Evolutionary conservation across 2,888 invertebrate species (phyloP).

Genomic region (Dryocosmus kuriphilus): DNA sequence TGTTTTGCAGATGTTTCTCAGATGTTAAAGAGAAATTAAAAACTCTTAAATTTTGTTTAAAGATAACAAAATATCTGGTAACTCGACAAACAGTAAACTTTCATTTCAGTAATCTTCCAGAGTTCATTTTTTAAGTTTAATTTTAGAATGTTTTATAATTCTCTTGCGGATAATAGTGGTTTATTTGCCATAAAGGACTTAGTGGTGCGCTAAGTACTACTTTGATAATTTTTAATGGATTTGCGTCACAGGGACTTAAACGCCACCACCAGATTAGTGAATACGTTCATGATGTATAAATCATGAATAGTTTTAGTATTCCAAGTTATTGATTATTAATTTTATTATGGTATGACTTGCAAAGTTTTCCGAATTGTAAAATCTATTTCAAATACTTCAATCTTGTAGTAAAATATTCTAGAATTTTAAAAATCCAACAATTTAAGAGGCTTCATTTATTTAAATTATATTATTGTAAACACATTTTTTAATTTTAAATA

Average conservation of each 20-base stretch:
- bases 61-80: background rate
- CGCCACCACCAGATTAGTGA: background rate
- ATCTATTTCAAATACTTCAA: background rate
- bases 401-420: too few relatives aligned
- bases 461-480: too few relatives aligned
- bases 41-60: background rate
- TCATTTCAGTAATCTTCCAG: background rate
- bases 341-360: background rate
- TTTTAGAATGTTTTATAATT: background rate
- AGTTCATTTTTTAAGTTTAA: background rate
- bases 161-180: background rate
- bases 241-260: background rate
- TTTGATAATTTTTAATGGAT: background rate
- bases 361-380: background rate
- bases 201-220: constrained; percentile 6
- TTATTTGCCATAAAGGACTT: constrained; percentile 1
- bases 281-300: constrained; percentile 3
- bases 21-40: background rate
- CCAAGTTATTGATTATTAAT: background rate
- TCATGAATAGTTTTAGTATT: background rate
- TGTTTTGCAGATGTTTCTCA: background rate
- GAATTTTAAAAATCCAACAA: too few relatives aligned
- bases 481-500: too few relatives aligned
- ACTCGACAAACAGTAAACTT: background rate
- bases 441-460: too few relatives aligned